Conservation (phyloP, 2,797 vertebrate species). For the Anableps anableps region DNA sequence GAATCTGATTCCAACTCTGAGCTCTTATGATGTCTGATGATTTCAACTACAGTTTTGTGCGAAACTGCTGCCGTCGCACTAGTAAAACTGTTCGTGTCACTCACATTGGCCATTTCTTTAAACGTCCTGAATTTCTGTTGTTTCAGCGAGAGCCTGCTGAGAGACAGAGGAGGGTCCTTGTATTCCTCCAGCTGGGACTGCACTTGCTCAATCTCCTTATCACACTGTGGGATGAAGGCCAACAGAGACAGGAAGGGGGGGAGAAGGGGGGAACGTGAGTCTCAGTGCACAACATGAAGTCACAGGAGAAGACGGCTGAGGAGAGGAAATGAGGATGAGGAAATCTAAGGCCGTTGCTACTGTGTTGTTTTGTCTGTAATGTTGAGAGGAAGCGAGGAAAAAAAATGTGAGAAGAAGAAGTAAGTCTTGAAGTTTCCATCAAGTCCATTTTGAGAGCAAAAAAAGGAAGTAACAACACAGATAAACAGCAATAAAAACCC, state of each 20-base stretch:
- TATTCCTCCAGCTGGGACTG: conserved; percentile 81
- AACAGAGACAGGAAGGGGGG: background rate
- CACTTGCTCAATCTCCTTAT: conserved; percentile 81
- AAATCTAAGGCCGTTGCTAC: background rate
- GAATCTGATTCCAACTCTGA: background rate
- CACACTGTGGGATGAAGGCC: conserved; percentile 67
- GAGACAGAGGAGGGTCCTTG: conserved; percentile 81
- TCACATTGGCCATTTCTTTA: conserved; percentile 79
- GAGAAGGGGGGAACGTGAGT: conserved; percentile 12
- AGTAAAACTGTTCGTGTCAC: background rate
- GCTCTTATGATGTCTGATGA: background rate
- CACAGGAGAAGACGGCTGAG: background rate
- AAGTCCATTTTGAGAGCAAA: background rate
- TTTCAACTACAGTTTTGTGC: background rate
- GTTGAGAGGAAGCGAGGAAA: background rate
- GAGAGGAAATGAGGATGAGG: background rate
- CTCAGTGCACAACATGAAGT: background rate
- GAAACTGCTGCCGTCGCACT: background rate
- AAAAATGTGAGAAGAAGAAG: background rate
- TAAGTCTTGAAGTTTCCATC: conserved; percentile 1
- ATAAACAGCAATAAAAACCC: background rate
- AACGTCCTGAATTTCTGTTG: conserved; percentile 86
- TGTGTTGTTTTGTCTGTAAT: background rate
- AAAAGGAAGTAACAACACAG: background rate
- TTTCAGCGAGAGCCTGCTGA: conserved; percentile 84